phyloP scores from a whole-genome alignment of 2,797 vertebrate genomes.

The Alectoris magna region DNA sequence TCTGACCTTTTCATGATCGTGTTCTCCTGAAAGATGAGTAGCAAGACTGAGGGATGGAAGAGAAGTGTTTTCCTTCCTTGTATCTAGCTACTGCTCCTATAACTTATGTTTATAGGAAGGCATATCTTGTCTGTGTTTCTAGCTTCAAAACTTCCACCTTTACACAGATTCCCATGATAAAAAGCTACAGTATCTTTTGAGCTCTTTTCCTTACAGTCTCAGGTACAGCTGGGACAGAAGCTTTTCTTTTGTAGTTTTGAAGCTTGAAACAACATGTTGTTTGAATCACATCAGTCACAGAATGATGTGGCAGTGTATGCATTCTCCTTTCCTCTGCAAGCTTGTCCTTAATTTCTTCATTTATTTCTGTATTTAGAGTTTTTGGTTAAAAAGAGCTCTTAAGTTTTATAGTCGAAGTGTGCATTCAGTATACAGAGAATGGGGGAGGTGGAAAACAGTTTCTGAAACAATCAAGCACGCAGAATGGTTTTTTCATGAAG shows the following conservation, averaged over 20 bases:
- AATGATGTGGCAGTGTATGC: background rate
- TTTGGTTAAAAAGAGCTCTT: background rate
- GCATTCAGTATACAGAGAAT: background rate
- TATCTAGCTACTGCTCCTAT: background rate
- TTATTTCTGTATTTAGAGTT: background rate
- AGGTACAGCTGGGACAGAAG: background rate
- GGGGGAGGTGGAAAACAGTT: background rate
- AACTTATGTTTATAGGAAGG: background rate
- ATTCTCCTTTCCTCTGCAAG: background rate
- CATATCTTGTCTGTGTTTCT: background rate
- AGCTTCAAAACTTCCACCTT: background rate
- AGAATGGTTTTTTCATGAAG: background rate
- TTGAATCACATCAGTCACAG: background rate
- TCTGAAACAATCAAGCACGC: background rate
- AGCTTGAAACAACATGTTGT: background rate
- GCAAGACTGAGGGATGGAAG: background rate
- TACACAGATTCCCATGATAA: background rate
- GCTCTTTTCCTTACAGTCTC: background rate
- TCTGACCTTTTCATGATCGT: background rate
- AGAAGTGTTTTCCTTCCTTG: background rate
- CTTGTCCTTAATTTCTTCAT: background rate
- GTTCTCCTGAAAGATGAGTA: background rate
- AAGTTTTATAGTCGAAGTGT: background rate
- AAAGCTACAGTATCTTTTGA: background rate
- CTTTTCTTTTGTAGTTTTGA: background rate